These are phyloP conservation scores for Agrilus biguttatus DNA, from an alignment of 2,888 invertebrate species.

Conservation along the genomic window DNA sequence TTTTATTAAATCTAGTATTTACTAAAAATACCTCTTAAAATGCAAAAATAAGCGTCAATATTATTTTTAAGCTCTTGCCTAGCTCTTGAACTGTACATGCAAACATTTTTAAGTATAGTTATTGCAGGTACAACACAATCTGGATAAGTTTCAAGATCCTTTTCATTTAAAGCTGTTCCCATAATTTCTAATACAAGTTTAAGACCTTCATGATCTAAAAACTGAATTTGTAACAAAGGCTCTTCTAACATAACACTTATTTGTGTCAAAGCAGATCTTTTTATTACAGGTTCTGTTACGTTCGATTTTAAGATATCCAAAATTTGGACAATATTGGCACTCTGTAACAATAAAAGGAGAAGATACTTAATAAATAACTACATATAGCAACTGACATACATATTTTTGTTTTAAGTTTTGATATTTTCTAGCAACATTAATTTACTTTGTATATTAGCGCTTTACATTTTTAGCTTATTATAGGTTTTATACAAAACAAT, in stretches of 20 bases:
- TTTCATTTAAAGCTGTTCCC: constrained; percentile 30
- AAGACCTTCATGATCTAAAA: constrained; percentile 43
- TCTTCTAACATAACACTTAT: constrained; percentile 52
- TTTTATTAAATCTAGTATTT: neutral
- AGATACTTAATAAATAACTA: too few species aligned
- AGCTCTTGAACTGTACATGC: constrained; percentile 39
- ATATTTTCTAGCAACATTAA: too few species aligned
- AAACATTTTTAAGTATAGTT: constrained; percentile 33
- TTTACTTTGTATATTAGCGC: too few species aligned
- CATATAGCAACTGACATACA: too few species aligned
- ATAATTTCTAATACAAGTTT: constrained; percentile 34
- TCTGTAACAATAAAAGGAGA: too few species aligned
- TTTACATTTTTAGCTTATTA: too few species aligned
- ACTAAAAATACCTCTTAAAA: constrained; percentile 31
- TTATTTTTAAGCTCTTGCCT: constrained; percentile 40
- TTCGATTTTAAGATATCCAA: constrained; percentile 26
- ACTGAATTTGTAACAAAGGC: constrained; percentile 42
- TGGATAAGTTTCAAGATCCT: constrained; percentile 34
- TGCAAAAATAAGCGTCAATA: constrained; percentile 30
- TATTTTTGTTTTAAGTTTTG: too few species aligned
- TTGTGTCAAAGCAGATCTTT: constrained; percentile 53
- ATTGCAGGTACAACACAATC: constrained; percentile 37
- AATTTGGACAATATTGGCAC: constrained; percentile 28
- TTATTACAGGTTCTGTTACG: constrained; percentile 46
- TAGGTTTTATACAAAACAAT: too few species aligned